Evolutionary conservation across 2,113 vertebrate genomes (phyloP), one percentile per base, ranked within the genome.

Genomic region (Phycodurus eques): DNA sequence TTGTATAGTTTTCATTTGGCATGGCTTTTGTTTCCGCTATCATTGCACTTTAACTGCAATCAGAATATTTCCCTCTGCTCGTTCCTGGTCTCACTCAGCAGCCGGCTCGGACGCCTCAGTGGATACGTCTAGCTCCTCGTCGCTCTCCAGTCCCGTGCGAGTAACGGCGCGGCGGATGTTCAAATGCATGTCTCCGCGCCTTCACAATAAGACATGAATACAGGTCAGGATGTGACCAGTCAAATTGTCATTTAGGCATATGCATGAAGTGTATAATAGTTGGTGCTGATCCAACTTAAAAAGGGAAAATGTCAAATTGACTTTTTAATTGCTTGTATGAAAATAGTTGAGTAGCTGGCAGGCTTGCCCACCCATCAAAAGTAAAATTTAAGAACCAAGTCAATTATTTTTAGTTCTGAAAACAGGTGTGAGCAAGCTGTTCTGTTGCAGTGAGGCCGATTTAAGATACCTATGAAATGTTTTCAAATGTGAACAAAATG

Each of bases 91-190:
- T 92, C 77, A 93, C 76, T 94, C 89, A 0, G 88, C 80, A 15
- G 86, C 78, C 43, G 80, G 62, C 35, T 93, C 90, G 0, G 89
- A 8, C 0, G 64, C 39, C 19, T 92, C 90, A 4, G 68, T 22
- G 3, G 66, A 70, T 54, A 35, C 3, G 0, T 91, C 92, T 17
- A 53, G 4, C 0, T 94, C 93, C 54, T 94, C 93, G 0, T 94
- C 93, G 1, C 91, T 91, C 7, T 93, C 93, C 72, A 77, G 5
- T 27, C 88, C 89, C 0, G 78, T 3, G 72, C 92, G 92, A 44
- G 67, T 80, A 22, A 75, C 5, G 15, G 53, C 19, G 1, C 86
- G 88, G 0, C 87, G 76, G 22, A 87, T 35, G 11, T 81, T 91
- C 31, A 87, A 77, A 17, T 89, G 75, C 20, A 88, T 12, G 14